A percentile compares a stretch with the other conserved stretches of the same genome.
These are phyloP conservation scores for Sebastes matsubarae DNA, from an alignment of 2,797 vertebrate species.

Conservation along the genomic window DNA sequence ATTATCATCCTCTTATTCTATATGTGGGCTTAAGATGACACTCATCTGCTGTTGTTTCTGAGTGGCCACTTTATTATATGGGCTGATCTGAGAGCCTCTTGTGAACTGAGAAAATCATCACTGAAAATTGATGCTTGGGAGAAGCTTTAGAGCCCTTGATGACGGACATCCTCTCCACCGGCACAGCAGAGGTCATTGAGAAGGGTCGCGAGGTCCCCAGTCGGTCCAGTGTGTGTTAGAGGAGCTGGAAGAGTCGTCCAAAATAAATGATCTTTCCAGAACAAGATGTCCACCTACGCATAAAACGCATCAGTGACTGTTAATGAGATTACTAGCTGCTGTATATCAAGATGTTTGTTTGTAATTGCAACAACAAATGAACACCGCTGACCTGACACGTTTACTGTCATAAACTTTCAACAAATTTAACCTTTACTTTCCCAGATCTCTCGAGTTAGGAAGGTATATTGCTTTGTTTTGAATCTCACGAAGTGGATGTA, in stretches of 20 bases:
- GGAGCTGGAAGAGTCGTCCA: neutral
- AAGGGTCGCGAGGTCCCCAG: slow-evolving; percentile 5
- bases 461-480: neutral
- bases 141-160: slow-evolving; percentile 52
- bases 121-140: slow-evolving; percentile 50
- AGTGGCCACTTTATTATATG: slow-evolving; percentile 71
- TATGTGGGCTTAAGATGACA: slow-evolving; percentile 41
- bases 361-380: neutral
- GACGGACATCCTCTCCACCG: slow-evolving; percentile 10
- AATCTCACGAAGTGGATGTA: neutral
- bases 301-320: neutral
- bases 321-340: neutral
- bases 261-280: slow-evolving; percentile 8
- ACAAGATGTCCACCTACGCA: neutral
- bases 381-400: neutral
- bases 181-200: slow-evolving; percentile 16
- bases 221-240: slow-evolving; percentile 1
- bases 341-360: neutral
- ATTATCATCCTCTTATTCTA: slow-evolving; percentile 3
- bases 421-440: neutral
- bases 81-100: slow-evolving; percentile 60
- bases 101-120: slow-evolving; percentile 49
- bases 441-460: neutral
- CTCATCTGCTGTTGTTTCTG: slow-evolving; percentile 40
- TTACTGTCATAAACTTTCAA: neutral